phyloP scores from a whole-genome alignment of 1,140 invertebrate genomes.

The Polypedilum pembai region DNA sequence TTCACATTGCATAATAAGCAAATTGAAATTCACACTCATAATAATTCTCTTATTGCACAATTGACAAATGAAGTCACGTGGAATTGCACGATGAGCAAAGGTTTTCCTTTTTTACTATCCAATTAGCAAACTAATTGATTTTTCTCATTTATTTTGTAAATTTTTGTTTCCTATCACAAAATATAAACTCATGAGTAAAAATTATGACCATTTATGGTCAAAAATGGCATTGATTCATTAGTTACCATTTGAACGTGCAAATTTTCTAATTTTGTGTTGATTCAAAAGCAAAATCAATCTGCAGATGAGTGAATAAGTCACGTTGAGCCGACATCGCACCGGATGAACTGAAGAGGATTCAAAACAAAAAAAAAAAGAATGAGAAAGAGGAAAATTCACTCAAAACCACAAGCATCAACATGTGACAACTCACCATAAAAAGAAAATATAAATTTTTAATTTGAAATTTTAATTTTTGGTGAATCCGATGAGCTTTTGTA shows the following conservation, averaged over 20 bases:
- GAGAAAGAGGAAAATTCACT: not conserved
- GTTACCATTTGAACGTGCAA: not conserved
- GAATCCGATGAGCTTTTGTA: no score
- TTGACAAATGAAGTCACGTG: not conserved
- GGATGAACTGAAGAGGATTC: not conserved
- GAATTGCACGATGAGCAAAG: not conserved
- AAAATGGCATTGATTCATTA: no score
- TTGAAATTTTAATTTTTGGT: not conserved
- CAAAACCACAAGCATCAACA: not conserved
- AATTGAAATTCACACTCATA: no score
- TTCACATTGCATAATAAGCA: no score
- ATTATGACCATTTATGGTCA: no score
- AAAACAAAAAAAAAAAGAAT: not conserved
- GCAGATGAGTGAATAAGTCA: not conserved
- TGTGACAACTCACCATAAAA: not conserved
- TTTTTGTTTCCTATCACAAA: no score
- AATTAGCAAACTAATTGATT: constrained; percentile 12
- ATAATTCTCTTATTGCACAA: no score
- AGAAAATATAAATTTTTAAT: not conserved
- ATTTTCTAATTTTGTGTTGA: not conserved
- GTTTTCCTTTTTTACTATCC: not conserved
- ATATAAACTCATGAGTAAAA: no score
- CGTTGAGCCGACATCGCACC: not conserved
- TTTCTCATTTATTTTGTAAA: no score
- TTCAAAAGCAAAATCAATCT: not conserved